Conservation (phyloP, 2,888 invertebrate genomes). For the Ornithoptera priamus region DNA sequence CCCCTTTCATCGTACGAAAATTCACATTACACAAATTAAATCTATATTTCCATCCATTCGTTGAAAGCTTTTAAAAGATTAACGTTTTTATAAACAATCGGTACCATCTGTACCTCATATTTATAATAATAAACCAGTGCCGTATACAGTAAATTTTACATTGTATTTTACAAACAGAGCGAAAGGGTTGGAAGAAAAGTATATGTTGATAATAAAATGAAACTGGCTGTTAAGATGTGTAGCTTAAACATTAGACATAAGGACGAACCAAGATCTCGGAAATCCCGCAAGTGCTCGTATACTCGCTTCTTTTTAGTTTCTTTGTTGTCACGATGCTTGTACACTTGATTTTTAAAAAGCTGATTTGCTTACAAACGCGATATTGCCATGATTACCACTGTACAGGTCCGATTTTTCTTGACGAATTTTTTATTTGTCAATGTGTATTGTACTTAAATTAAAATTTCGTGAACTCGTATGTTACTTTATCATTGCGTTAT, state of each 20-base stretch:
- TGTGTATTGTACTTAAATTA: neutral
- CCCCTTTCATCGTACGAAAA: constrained; percentile 58
- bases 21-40: constrained; percentile 75
- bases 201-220: constrained; percentile 26
- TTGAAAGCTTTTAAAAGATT: neutral
- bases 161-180: constrained; percentile 11
- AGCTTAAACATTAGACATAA: constrained; percentile 42
- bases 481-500: neutral
- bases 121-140: neutral
- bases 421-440: neutral
- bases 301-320: constrained; percentile 72
- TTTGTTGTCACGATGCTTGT: constrained; percentile 75
- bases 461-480: no score
- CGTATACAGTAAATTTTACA: constrained; percentile 7
- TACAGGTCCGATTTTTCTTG: neutral
- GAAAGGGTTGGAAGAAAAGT: constrained; percentile 19
- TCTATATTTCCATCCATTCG: constrained; percentile 51
- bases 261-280: constrained; percentile 42
- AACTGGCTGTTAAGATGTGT: constrained; percentile 32
- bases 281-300: constrained; percentile 70
- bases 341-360: constrained; percentile 76
- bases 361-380: constrained; percentile 64
- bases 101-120: neutral
- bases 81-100: neutral
- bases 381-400: no score